Conservation (phyloP, 2,113 vertebrate species). For the Penelope pileata region DNA sequence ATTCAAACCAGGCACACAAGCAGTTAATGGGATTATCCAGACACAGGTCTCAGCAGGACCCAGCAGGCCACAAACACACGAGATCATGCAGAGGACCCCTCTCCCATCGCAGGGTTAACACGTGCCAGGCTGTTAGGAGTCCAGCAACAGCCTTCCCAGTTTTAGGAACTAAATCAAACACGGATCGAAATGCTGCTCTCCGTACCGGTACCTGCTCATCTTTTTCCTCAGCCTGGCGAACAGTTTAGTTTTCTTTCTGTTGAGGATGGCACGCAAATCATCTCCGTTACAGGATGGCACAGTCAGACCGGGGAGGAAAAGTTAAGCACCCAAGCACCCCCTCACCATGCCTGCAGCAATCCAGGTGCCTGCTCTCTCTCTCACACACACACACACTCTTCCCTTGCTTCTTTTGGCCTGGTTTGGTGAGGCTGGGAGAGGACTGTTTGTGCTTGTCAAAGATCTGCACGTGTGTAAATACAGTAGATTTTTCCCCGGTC, state of each 20-base stretch:
- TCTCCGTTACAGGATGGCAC: slow-evolving; percentile 57
- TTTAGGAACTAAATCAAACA: slow-evolving; percentile 44
- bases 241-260: slow-evolving; percentile 87
- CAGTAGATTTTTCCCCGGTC: neutral
- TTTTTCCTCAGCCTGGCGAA: slow-evolving; percentile 84
- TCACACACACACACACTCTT: neutral
- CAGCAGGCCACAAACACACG: slow-evolving; percentile 39
- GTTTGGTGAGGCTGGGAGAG: neutral
- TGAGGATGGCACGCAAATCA: slow-evolving; percentile 69
- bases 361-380: neutral
- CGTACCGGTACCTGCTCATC: slow-evolving; percentile 80
- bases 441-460: neutral
- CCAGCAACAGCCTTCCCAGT: slow-evolving; percentile 46
- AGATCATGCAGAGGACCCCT: slow-evolving; percentile 48
- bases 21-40: slow-evolving; percentile 65
- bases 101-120: slow-evolving; percentile 58
- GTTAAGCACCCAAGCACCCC: slow-evolving; percentile 3
- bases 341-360: neutral
- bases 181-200: slow-evolving; percentile 35
- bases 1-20: slow-evolving; percentile 47
- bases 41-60: slow-evolving; percentile 41
- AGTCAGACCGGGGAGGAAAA: slow-evolving; percentile 53
- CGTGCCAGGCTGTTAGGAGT: slow-evolving; percentile 68
- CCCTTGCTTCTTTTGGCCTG: neutral
- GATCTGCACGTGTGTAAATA: neutral